phyloP scores from a whole-genome alignment of 2,888 invertebrate species.

The Aelia acuminata region DNA sequence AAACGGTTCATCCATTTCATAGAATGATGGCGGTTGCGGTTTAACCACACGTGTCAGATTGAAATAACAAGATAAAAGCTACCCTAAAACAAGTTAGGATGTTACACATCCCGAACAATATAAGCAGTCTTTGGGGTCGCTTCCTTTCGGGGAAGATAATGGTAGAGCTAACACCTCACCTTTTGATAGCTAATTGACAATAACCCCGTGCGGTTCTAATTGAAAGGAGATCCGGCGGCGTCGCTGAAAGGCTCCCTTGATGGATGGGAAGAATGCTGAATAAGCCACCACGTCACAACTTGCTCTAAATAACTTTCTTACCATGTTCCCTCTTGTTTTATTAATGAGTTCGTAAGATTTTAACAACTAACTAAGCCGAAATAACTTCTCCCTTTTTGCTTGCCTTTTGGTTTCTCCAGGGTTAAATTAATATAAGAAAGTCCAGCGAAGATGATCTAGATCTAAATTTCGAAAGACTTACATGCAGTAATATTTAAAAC shows the following conservation, averaged over 20 bases:
- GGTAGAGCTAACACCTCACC: neutral
- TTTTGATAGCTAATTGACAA: slow-evolving; percentile 21
- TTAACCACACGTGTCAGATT: neutral
- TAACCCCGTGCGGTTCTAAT: neutral
- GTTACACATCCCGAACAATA: neutral
- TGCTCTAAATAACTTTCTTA: slow-evolving; percentile 21
- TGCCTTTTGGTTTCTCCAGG: neutral
- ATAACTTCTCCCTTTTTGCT: neutral
- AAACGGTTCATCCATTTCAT: neutral
- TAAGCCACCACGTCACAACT: slow-evolving; percentile 52
- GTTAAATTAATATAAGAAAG: neutral
- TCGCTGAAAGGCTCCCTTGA: slow-evolving; percentile 21
- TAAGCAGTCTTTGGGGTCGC: neutral
- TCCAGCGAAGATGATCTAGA: neutral
- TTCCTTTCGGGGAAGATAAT: neutral
- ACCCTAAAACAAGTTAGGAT: neutral
- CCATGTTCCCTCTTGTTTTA: slow-evolving; percentile 23
- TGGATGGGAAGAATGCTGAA: slow-evolving; percentile 50
- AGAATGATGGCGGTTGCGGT: neutral
- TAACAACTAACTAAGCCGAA: neutral
- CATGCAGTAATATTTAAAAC: no score
- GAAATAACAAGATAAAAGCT: neutral
- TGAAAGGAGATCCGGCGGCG: slow-evolving; percentile 20
- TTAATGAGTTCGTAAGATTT: slow-evolving; percentile 43
- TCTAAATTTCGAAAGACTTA: no score